Evolutionary conservation across 2,113 vertebrate species (phyloP).

Genomic region (Paedocypris sp.): DNA sequence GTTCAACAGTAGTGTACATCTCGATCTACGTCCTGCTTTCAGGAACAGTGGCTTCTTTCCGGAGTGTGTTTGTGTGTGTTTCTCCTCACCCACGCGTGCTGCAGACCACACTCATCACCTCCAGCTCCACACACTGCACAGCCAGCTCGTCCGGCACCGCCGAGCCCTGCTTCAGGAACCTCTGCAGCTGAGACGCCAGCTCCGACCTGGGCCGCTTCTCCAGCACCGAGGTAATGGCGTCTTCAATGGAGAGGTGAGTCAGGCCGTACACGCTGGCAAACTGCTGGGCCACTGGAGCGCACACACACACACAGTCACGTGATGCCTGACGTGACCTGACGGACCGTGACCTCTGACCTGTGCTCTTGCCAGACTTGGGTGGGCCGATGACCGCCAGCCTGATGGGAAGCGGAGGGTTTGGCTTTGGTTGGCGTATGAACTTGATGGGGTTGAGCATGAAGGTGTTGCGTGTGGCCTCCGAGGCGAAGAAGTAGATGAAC

Average conservation of each 20-base stretch:
- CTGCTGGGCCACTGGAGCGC: slow-evolving; percentile 68
- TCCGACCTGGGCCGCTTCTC: slow-evolving; percentile 56
- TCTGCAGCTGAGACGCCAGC: slow-evolving; percentile 60
- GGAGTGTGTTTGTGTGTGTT: too few relatives aligned
- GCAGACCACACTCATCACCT: slow-evolving; percentile 66
- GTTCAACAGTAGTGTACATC: too few relatives aligned
- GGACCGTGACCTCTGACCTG: too few relatives aligned
- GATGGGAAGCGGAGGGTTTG: slow-evolving; percentile 63
- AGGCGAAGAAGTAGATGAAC: slow-evolving; percentile 84
- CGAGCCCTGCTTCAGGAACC: slow-evolving; percentile 67
- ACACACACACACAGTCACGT: background rate
- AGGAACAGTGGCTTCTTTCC: too few relatives aligned
- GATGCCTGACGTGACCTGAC: too few relatives aligned
- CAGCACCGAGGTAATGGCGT: slow-evolving; percentile 64
- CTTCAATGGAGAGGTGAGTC: slow-evolving; percentile 66
- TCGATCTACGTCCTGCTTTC: too few relatives aligned
- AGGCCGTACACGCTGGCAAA: slow-evolving; percentile 70
- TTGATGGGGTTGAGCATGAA: slow-evolving; percentile 87
- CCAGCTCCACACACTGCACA: slow-evolving; percentile 72
- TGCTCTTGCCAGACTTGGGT: slow-evolving; percentile 90
- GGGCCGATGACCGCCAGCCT: slow-evolving; percentile 77
- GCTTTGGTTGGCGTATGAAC: slow-evolving; percentile 76
- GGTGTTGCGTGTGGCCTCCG: slow-evolving; percentile 68
- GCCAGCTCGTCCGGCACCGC: slow-evolving; percentile 75
- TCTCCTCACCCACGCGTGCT: slow-evolving; percentile 57